phyloP scores from a whole-genome alignment of 2,888 invertebrate genomes.

The Himalopsyche japonica region DNA sequence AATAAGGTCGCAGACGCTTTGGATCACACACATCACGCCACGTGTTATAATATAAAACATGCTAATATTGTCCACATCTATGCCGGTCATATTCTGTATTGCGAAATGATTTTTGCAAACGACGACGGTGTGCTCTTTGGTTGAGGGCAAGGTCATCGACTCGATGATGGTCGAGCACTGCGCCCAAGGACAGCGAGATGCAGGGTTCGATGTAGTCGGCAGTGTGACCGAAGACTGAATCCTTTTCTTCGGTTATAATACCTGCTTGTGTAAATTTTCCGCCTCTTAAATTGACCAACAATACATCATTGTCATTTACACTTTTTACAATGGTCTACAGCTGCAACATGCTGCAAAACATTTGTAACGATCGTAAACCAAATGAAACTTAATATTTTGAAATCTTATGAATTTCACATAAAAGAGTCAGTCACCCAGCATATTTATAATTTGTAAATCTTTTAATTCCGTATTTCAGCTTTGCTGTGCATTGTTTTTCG shows the following conservation, averaged over 20 bases:
- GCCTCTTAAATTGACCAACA: too few relatives aligned
- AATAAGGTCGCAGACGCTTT: background rate
- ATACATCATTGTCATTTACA: too few relatives aligned
- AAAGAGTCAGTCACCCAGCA: background rate
- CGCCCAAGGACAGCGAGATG: background rate
- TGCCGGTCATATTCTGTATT: background rate
- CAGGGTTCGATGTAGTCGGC: background rate
- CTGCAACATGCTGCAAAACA: too few relatives aligned
- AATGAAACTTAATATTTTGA: too few relatives aligned
- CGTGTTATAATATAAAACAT: background rate
- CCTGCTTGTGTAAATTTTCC: too few relatives aligned
- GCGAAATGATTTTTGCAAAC: background rate
- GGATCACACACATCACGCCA: background rate
- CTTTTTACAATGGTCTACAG: too few relatives aligned
- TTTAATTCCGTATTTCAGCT: background rate
- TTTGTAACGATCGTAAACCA: too few relatives aligned
- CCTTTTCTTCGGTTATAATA: background rate
- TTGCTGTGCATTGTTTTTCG: background rate
- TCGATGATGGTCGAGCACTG: background rate
- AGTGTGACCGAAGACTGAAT: background rate
- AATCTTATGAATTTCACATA: background rate
- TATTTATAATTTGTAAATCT: background rate
- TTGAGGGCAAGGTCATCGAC: background rate
- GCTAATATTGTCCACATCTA: background rate
- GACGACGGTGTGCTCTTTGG: background rate